phyloP scores from a whole-genome alignment of 2,797 vertebrate species.

The Galago senegalensis region DNA sequence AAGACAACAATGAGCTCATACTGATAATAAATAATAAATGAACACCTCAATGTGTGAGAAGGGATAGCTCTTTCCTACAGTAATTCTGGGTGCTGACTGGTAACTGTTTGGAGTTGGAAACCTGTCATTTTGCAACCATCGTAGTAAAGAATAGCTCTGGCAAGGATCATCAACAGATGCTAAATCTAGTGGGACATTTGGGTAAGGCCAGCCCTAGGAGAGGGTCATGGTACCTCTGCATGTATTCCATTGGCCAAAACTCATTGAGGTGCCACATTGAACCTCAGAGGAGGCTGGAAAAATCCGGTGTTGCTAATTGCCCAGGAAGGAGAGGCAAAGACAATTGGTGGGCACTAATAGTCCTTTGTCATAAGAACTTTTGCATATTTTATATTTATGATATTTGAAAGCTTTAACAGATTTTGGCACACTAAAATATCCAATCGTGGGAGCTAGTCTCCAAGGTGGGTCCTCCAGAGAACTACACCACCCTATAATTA shows the following conservation, averaged over 20 bases:
- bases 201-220: background rate
- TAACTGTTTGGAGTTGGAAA: background rate
- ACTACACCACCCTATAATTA: background rate
- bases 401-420: background rate
- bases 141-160: background rate
- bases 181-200: background rate
- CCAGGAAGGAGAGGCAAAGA: background rate
- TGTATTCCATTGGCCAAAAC: background rate
- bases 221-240: no score
- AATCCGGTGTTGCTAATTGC: background rate
- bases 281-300: background rate
- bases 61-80: background rate
- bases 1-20: background rate
- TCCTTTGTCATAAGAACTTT: background rate
- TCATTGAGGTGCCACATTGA: background rate
- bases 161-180: background rate
- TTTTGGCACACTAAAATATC: background rate
- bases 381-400: background rate
- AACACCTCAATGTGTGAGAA: background rate
- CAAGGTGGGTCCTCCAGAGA: background rate
- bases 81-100: background rate
- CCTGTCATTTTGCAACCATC: background rate
- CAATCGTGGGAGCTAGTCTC: background rate
- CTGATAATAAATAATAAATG: background rate
- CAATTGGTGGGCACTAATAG: background rate